These are phyloP conservation scores for Caenorhabditis remanei DNA, from an alignment of 1,140 invertebrate species.

Conservation along the genomic window DNA sequence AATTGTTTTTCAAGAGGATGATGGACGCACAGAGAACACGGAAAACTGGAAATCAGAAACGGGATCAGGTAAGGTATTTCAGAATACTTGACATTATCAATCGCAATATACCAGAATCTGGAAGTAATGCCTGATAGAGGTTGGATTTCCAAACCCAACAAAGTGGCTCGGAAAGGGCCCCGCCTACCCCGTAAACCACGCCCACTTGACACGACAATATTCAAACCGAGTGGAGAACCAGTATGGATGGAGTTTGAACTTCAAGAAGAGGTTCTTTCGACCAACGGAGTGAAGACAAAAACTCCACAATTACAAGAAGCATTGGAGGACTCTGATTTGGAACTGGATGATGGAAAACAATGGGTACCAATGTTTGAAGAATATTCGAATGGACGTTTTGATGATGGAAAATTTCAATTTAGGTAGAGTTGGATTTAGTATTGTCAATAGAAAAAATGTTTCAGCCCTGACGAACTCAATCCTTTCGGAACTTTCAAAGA, in stretches of 20 bases:
- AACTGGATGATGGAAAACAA: not conserved
- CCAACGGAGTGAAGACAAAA: not conserved
- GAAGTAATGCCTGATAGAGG: conserved; percentile 14
- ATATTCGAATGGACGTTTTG: not conserved
- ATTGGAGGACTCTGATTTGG: not conserved
- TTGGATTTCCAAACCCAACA: not conserved
- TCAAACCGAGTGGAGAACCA: not conserved
- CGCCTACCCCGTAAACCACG: not conserved
- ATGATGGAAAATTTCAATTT: not conserved
- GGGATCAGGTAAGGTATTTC: not conserved
- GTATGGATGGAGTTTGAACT: not conserved
- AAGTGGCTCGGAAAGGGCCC: no score
- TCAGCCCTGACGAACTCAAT: not conserved
- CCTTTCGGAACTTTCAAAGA: not conserved
- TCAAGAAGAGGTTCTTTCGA: not conserved
- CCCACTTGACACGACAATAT: not conserved
- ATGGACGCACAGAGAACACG: not conserved
- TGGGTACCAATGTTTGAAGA: not conserved
- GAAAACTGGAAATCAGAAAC: not conserved
- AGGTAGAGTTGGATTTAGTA: not conserved
- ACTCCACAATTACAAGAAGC: not conserved
- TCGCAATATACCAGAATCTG: not conserved
- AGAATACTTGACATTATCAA: not conserved
- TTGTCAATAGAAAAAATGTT: not conserved
- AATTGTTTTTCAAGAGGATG: conserved; percentile 17